These are phyloP conservation scores for Rhizomys pruinosus DNA, from an alignment of 2,113 vertebrate genomes.

Conservation along the genomic window DNA sequence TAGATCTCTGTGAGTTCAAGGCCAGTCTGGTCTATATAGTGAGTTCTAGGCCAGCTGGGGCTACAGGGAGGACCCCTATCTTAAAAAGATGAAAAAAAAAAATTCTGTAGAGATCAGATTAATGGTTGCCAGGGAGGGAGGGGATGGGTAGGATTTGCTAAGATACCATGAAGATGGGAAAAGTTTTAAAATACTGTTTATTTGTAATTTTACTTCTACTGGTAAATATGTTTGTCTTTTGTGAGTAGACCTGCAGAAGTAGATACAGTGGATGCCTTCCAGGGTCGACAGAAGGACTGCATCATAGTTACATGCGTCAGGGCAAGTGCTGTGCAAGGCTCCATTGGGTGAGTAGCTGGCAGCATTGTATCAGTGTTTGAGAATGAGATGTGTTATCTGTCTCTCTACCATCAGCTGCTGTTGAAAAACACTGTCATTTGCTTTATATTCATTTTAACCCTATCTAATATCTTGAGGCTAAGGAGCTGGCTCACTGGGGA, in stretches of 20 bases:
- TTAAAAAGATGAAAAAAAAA: too few species aligned
- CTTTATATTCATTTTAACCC: neutral
- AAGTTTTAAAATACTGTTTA: neutral
- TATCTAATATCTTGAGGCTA: too few species aligned
- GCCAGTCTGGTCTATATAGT: too few species aligned
- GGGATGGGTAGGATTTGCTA: neutral
- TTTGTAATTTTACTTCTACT: neutral
- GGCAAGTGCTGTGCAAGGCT: slow-evolving; percentile 85
- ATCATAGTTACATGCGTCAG: slow-evolving; percentile 92
- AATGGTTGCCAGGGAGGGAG: neutral
- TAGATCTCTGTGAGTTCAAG: too few species aligned
- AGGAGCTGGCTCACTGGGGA: neutral
- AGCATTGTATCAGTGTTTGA: neutral
- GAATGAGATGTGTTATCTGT: neutral
- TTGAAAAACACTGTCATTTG: neutral
- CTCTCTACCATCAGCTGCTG: neutral
- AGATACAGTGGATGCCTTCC: slow-evolving; percentile 93
- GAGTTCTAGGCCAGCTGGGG: too few species aligned
- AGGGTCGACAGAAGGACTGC: slow-evolving; percentile 93
- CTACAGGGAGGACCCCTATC: too few species aligned
- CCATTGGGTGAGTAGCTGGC: slow-evolving; percentile 88
- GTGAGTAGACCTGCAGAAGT: slow-evolving; percentile 87
- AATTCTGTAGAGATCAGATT: too few species aligned
- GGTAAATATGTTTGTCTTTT: neutral
- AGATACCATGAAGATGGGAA: neutral